Evolutionary conservation across 2,888 invertebrate species (phyloP).

Genomic region (Dasypolia templi): DNA sequence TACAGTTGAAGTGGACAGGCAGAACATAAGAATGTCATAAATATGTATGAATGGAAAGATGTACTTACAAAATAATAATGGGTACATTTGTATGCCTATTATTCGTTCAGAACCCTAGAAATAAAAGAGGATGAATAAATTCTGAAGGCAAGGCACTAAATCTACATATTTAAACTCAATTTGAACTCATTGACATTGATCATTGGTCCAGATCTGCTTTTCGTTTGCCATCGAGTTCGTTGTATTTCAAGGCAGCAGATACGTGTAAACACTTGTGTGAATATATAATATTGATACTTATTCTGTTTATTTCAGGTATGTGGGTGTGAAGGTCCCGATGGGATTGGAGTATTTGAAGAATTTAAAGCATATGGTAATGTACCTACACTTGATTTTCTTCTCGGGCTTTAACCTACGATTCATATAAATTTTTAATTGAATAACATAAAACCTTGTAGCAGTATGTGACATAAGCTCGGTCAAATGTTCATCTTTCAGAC

Average conservation of each 20-base stretch:
- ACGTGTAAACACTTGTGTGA: constrained; percentile 59
- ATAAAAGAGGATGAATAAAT: constrained; percentile 48
- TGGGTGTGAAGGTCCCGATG: constrained; percentile 33
- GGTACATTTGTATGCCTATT: background rate
- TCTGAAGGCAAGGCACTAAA: constrained; percentile 41
- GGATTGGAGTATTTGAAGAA: constrained; percentile 13
- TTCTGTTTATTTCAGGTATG: constrained; percentile 67
- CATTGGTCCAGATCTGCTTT: constrained; percentile 74
- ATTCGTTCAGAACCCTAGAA: constrained; percentile 9
- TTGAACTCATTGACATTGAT: constrained; percentile 60
- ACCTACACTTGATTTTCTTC: background rate
- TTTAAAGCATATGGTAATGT: constrained; percentile 44
- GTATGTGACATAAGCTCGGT: background rate
- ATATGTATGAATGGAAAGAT: background rate
- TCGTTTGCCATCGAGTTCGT: constrained; percentile 73
- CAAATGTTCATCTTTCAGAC: background rate
- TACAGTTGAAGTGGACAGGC: too few relatives aligned
- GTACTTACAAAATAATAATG: constrained; percentile 15
- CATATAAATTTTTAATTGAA: background rate
- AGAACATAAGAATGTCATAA: background rate
- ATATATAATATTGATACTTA: constrained; percentile 52
- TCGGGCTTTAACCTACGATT: background rate
- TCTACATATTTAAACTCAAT: constrained; percentile 62
- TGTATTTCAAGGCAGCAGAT: constrained; percentile 68
- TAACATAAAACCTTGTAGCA: background rate